These are phyloP conservation scores for Halesus radiatus DNA, from an alignment of 1,140 invertebrate genomes.

Conservation along the genomic window DNA sequence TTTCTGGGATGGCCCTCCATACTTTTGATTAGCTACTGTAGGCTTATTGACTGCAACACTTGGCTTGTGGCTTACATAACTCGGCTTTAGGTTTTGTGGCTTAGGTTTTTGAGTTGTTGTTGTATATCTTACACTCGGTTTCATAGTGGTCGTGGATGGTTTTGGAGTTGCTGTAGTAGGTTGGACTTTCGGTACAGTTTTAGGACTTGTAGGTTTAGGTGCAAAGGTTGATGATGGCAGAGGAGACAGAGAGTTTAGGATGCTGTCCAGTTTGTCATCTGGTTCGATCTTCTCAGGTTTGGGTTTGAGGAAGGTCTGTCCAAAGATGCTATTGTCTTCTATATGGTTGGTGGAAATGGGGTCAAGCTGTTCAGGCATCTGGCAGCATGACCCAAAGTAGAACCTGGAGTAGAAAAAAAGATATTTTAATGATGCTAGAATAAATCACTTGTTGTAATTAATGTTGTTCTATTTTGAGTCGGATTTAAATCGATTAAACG, in stretches of 20 bases:
- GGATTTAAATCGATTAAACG: too few species aligned
- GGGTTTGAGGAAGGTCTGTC: conserved; percentile 63
- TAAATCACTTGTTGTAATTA: too few species aligned
- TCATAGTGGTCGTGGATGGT: background rate
- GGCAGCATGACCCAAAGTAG: conserved; percentile 80
- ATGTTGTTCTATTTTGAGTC: too few species aligned
- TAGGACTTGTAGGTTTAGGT: background rate
- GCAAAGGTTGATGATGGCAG: background rate
- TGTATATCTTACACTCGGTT: conserved; percentile 11
- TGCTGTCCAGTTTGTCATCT: conserved; percentile 7
- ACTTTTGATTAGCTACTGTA: conserved; percentile 59
- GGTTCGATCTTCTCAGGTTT: conserved; percentile 4
- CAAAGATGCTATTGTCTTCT: conserved; percentile 68
- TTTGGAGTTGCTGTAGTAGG: conserved; percentile 11
- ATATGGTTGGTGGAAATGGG: conserved; percentile 66
- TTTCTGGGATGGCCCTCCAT: conserved; percentile 53
- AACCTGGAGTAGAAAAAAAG: conserved; percentile 14
- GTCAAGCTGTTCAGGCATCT: conserved; percentile 70
- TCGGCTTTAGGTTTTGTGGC: conserved; percentile 23
- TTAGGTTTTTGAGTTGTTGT: conserved; percentile 32
- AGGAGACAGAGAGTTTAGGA: conserved; percentile 22
- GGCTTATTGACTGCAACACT: conserved; percentile 55
- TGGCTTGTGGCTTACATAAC: conserved; percentile 49
- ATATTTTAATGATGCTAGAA: too few species aligned
- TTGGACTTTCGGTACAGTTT: background rate